A percentile compares a stretch with the other conserved stretches of the same genome.
Conservation (phyloP, 92 coral and sea anemone species). For the Phenganax stokvisi region DNA sequence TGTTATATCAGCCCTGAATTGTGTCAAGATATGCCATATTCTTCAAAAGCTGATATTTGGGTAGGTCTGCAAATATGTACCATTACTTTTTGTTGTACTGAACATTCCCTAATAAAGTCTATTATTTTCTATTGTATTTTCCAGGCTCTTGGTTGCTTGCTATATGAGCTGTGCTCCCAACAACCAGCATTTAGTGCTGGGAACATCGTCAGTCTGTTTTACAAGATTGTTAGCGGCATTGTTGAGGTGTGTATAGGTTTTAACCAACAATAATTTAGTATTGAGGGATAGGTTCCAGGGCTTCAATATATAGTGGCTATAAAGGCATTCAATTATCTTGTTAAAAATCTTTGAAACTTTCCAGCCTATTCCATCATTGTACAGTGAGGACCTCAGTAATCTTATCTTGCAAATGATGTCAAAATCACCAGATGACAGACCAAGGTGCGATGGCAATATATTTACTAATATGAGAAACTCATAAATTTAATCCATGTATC, state of each 20-base stretch:
- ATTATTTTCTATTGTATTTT: background rate
- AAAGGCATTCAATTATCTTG: background rate
- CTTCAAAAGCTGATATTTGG: constrained; percentile 97
- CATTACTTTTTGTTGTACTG: background rate
- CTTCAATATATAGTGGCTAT: background rate
- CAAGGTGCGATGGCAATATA: constrained; percentile 54
- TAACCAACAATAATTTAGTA: too few species aligned
- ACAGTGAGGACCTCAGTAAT: constrained; percentile 50
- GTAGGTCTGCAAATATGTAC: constrained; percentile 38
- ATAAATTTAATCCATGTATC: background rate
- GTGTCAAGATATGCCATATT: constrained; percentile 93
- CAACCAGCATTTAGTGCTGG: constrained; percentile 84
- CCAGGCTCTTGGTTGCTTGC: constrained; percentile 91
- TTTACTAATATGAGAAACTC: background rate
- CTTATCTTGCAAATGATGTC: constrained; percentile 69
- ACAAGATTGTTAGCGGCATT: constrained; percentile 92
- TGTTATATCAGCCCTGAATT: constrained; percentile 95
- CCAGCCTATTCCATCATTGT: constrained; percentile 71
- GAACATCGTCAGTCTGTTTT: constrained; percentile 80
- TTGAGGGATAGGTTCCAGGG: too few species aligned
- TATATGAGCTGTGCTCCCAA: constrained; percentile 86
- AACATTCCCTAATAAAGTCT: background rate
- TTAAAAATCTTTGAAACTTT: background rate
- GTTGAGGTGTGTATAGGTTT: constrained; percentile 61
- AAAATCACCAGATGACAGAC: constrained; percentile 82